Conservation (phyloP, 53 echinoderm and acorn worm genomes). For the Apostichopus leukothele region DNA sequence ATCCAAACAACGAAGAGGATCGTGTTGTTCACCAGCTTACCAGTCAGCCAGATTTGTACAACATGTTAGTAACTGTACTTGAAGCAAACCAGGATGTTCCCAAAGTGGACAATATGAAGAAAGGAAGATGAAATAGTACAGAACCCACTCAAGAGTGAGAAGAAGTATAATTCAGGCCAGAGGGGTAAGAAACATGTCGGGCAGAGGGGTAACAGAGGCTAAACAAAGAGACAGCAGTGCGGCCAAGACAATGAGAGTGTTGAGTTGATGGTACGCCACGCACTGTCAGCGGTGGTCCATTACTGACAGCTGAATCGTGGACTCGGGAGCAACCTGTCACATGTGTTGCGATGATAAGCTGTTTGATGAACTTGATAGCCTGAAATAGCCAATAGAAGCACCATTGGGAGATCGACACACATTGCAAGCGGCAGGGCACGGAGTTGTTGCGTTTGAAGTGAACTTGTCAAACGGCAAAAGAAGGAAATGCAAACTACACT, state of each 20-base stretch:
- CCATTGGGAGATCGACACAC: constrained; percentile 16
- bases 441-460: constrained; percentile 22
- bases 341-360: not conserved
- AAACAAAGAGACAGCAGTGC: not conserved
- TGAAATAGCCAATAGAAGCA: not conserved
- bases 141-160: not conserved
- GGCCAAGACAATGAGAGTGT: not conserved
- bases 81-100: not conserved
- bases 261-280: not conserved
- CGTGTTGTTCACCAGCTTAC: not conserved
- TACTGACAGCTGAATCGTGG: not conserved
- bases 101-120: not conserved
- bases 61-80: constrained; percentile 20
- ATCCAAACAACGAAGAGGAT: constrained; percentile 21
- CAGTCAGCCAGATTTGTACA: not conserved
- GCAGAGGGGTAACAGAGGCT: not conserved
- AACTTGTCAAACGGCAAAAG: constrained; percentile 26
- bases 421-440: constrained; percentile 23
- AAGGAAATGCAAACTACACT: constrained; percentile 28
- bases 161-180: not conserved
- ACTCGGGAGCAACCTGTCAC: not conserved
- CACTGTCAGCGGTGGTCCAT: constrained; percentile 6
- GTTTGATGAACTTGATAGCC: not conserved
- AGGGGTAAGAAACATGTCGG: not conserved
- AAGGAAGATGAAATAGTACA: not conserved